These are phyloP conservation scores for Aphaenogaster rudis DNA, from an alignment of 1,140 invertebrate genomes.

Conservation along the genomic window DNA sequence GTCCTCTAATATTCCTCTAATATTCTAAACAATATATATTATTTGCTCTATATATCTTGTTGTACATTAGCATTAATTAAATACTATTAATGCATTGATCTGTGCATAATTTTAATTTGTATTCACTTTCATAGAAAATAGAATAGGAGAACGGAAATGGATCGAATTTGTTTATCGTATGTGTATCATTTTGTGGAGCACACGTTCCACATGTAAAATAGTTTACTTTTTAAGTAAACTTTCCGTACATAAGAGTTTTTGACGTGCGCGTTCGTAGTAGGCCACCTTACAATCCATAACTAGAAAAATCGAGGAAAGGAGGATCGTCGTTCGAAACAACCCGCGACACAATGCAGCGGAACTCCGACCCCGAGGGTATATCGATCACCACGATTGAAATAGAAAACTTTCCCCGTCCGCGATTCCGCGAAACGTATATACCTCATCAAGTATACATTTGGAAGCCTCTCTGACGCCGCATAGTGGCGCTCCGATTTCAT, in stretches of 20 bases:
- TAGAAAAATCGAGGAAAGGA: constrained; percentile 28
- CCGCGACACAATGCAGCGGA: constrained; percentile 41
- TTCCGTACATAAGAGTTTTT: not conserved
- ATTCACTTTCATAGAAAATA: not conserved
- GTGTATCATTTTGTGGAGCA: not conserved
- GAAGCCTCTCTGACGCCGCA: constrained; percentile 5
- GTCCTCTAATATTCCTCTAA: not conserved
- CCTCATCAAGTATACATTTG: constrained; percentile 62
- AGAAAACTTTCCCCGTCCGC: constrained; percentile 59
- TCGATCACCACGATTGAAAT: constrained; percentile 60
- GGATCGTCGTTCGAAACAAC: constrained; percentile 3
- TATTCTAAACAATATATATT: not conserved
- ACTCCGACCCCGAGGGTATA: constrained; percentile 45
- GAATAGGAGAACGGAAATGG: not conserved
- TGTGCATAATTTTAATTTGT: not conserved
- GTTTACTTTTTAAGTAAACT: not conserved
- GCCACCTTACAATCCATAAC: not conserved
- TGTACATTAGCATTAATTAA: not conserved
- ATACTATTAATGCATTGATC: not conserved
- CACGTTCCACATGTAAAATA: not conserved
- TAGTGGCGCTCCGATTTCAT: not conserved
- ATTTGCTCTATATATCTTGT: not conserved
- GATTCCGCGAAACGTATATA: constrained; percentile 59
- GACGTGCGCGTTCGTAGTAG: not conserved
- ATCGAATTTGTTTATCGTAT: not conserved